Evolutionary conservation across 2,888 invertebrate species (phyloP).

Genomic region (Apamea anceps): DNA sequence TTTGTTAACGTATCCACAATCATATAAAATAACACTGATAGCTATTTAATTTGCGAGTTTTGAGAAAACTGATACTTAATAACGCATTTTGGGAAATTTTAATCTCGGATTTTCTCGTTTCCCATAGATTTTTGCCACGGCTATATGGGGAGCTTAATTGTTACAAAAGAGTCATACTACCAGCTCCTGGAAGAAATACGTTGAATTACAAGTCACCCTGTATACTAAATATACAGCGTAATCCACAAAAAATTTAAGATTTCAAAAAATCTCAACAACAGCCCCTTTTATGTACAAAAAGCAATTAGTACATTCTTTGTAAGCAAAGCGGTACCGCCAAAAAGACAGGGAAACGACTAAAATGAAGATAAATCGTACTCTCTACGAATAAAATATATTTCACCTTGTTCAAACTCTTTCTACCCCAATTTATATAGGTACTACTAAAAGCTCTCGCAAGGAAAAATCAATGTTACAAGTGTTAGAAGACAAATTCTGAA

Average conservation of each 20-base stretch:
- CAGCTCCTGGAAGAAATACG: not conserved
- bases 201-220: not conserved
- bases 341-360: not conserved
- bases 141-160: not conserved
- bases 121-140: not conserved
- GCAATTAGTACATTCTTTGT: not conserved
- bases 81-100: not conserved
- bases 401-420: not conserved
- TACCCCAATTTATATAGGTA: slow-evolving; percentile 7
- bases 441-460: slow-evolving; percentile 34
- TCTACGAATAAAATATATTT: slow-evolving; percentile 18
- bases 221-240: slow-evolving; percentile 6
- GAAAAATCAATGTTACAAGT: slow-evolving; percentile 7
- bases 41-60: too few species aligned
- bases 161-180: not conserved
- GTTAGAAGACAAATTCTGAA: slow-evolving; percentile 11
- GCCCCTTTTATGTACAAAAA: slow-evolving; percentile 38
- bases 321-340: slow-evolving; percentile 35
- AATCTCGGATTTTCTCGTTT: not conserved
- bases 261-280: not conserved
- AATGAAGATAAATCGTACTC: not conserved
- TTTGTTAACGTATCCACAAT: not conserved
- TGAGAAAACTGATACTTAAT: not conserved
- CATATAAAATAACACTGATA: not conserved
- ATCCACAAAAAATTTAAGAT: not conserved